phyloP scores from a whole-genome alignment of 2,113 vertebrate species.

The Chauna torquata region DNA sequence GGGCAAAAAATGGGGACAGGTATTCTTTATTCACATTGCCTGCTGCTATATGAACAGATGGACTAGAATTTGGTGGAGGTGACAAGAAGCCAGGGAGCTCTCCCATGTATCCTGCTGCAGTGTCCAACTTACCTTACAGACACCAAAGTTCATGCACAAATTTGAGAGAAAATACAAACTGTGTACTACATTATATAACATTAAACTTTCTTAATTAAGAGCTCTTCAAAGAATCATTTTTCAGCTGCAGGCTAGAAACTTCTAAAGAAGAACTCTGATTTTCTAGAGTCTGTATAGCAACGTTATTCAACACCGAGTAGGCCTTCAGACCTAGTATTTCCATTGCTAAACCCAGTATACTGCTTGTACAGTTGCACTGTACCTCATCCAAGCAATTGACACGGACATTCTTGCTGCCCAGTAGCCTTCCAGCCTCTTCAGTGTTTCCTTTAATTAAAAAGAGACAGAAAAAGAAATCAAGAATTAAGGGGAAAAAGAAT shows the following conservation, averaged over 20 bases:
- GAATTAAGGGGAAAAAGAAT: background rate
- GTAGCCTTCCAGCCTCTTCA: conserved; percentile 88
- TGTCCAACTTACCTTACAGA: background rate
- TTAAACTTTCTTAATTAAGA: background rate
- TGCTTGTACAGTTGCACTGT: conserved; percentile 32
- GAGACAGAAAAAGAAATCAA: background rate
- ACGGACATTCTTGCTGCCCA: conserved; percentile 92
- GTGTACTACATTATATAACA: background rate
- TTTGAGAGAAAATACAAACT: background rate
- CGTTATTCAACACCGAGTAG: background rate
- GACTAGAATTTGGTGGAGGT: background rate
- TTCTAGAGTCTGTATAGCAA: background rate
- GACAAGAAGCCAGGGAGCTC: background rate
- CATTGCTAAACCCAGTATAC: background rate
- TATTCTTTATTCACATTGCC: background rate
- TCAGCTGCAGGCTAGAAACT: background rate
- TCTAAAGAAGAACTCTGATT: background rate
- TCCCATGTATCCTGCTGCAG: rapidly evolving
- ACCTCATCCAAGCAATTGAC: conserved; percentile 99
- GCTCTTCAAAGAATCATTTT: background rate
- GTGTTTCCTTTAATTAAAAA: conserved; percentile 81
- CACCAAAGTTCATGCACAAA: background rate
- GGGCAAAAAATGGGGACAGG: background rate
- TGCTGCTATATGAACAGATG: background rate
- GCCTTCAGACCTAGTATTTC: background rate